Base-by-base conservation (phyloP, 2,113 vertebrate species). In the Pogonocichla stellata region DNA sequence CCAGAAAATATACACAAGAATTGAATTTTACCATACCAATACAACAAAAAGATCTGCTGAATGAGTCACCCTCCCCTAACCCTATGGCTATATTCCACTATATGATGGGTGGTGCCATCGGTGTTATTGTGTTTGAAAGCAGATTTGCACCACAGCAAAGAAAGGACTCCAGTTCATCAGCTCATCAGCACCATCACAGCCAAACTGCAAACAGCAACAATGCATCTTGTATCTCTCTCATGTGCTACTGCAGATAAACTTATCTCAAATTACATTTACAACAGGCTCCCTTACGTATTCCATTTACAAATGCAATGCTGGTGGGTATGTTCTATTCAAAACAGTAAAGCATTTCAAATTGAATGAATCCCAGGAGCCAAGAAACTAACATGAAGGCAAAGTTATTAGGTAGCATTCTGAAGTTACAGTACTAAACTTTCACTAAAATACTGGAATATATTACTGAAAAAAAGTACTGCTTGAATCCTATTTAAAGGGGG, bases 311-410 rank as follows among this genome's bases (percentile, higher is more conserved):
- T 47, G 20, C 62, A 54, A 28, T 40, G 33, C 10, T 12, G 19
- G 50, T 23, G 28, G 40, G 12, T 38, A 10, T 47, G 14, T 40
- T 56, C 29, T 40, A 24, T 12, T 38, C 28, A 73, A 38, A 73
- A 56, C 0, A 73, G 18, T 12, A 1, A 38, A 38, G 23, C 22
- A 15, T 40, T 65, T 74, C n/a, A 40, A 73, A n/a, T 0, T 15
- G 29, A 74, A 40, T 29, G 43, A 88, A 88, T 47, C 57, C 34
- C 18, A 67, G 24, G 19, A 83, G 43, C 34, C 50, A 74, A 34
- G 29, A 89, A 64, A 23, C 33, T 50, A 62, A 53, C 2, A 22
- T 26, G 38, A 54, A 11, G 24, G 20, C 20, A 80, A 60, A 51
- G 14, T 58, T 14, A 64, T 12, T 14, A 18, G 25, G 12, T 14